Conservation (phyloP, 64 coral and sea anemone genomes). For the Montipora cactus region DNA sequence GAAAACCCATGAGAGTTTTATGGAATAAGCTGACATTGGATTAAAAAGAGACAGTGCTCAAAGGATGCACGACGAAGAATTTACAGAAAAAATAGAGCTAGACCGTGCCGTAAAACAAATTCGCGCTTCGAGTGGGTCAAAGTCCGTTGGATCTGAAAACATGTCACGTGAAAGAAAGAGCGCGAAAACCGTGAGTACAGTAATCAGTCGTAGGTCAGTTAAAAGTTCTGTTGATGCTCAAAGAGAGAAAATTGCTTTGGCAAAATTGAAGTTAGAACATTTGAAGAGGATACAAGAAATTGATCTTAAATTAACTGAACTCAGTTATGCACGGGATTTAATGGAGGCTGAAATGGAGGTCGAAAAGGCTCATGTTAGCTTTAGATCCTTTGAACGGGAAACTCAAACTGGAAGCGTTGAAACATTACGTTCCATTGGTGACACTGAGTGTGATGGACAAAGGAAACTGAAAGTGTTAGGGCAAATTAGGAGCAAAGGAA, state of each 20-base stretch:
- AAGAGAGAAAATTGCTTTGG: conserved; percentile 44
- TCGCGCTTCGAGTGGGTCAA: background rate
- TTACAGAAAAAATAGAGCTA: conserved; percentile 50
- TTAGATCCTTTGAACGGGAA: too few relatives aligned
- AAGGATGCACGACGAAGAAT: conserved; percentile 10
- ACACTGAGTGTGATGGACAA: background rate
- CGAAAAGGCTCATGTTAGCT: conserved; percentile 9
- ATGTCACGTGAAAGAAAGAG: background rate
- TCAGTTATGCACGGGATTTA: conserved; percentile 25
- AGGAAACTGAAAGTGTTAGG: background rate
- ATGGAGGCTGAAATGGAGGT: conserved; percentile 44
- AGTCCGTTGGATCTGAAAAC: background rate
- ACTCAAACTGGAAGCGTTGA: background rate
- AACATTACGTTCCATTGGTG: background rate
- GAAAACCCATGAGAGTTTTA: background rate
- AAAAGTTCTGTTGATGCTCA: background rate
- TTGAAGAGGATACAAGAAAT: conserved; percentile 64
- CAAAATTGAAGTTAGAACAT: conserved; percentile 54
- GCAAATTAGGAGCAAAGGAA: too few relatives aligned
- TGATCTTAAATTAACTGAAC: conserved; percentile 14
- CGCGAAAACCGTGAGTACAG: conserved; percentile 29
- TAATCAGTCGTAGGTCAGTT: background rate
- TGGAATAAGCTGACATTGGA: conserved; percentile 9
- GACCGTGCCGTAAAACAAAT: background rate
- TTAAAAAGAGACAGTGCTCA: background rate